phyloP scores from a whole-genome alignment of 2,113 vertebrate species.

The Microtus pennsylvanicus region DNA sequence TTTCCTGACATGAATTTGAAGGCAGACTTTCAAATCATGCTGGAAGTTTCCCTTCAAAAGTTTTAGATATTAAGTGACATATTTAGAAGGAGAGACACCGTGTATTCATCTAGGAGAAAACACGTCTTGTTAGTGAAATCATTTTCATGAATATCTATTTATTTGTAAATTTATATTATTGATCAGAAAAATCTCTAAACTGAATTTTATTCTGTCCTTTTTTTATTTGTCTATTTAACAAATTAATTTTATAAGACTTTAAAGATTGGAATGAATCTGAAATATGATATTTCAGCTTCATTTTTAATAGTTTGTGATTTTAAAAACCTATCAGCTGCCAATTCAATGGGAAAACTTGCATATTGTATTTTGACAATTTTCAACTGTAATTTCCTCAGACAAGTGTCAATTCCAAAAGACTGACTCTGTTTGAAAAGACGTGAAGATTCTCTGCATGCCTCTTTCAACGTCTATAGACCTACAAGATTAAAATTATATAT shows the following conservation, averaged over 20 bases:
- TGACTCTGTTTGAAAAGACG: background rate
- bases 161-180: background rate
- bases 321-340: background rate
- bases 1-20: background rate
- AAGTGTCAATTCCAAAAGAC: background rate
- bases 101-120: background rate
- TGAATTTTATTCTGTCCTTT: slow-evolving; percentile 23
- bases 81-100: background rate
- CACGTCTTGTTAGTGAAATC: background rate
- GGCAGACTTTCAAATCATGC: background rate
- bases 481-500: background rate
- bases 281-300: background rate
- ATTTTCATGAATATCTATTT: background rate
- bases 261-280: background rate
- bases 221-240: background rate
- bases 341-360: background rate
- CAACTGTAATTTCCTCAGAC: background rate
- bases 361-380: slow-evolving; percentile 2
- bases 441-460: background rate
- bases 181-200: background rate
- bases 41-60: background rate
- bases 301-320: background rate
- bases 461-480: background rate
- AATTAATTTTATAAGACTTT: slow-evolving; percentile 5
- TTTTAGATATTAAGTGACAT: background rate